phyloP scores from a whole-genome alignment of 1,140 invertebrate genomes.

The Bilobella aurantiaca region DNA sequence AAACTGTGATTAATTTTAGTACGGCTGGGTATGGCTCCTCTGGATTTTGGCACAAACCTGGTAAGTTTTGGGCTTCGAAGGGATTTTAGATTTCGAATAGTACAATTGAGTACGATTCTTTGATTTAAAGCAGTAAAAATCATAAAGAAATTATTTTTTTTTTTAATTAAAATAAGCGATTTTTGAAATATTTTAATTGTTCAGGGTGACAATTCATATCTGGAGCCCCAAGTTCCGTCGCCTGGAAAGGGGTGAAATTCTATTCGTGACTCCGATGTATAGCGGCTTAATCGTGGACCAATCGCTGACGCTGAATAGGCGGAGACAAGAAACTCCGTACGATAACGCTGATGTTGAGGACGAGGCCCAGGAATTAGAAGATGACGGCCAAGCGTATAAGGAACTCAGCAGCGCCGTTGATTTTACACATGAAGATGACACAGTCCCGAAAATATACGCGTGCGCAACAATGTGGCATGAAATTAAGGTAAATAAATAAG shows the following conservation, averaged over 20 bases:
- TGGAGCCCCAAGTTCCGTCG: constrained; percentile 96
- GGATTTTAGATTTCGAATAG: no score
- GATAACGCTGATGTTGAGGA: no score
- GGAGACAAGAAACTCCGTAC: constrained; percentile 51
- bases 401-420: neutral
- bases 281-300: constrained; percentile 86
- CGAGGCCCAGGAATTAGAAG: neutral
- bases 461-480: constrained; percentile 63
- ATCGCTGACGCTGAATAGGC: constrained; percentile 84
- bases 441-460: constrained; percentile 82
- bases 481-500: constrained; percentile 38
- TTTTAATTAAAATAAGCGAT: no score
- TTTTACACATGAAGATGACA: neutral
- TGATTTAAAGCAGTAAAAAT: no score
- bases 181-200: no score
- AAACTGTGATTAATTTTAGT: constrained; percentile 40
- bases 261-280: constrained; percentile 94
- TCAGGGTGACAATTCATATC: constrained; percentile 89
- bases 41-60: constrained; percentile 92
- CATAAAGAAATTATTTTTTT: no score
- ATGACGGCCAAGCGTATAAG: neutral
- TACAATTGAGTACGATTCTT: no score
- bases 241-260: constrained; percentile 85
- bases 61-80: no score
- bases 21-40: constrained; percentile 83